Percentiles rank a stretch among this genome's conserved stretches.
These are phyloP conservation scores for Blastobasis adustella DNA, from an alignment of 2,888 invertebrate genomes.

Conservation along the genomic window DNA sequence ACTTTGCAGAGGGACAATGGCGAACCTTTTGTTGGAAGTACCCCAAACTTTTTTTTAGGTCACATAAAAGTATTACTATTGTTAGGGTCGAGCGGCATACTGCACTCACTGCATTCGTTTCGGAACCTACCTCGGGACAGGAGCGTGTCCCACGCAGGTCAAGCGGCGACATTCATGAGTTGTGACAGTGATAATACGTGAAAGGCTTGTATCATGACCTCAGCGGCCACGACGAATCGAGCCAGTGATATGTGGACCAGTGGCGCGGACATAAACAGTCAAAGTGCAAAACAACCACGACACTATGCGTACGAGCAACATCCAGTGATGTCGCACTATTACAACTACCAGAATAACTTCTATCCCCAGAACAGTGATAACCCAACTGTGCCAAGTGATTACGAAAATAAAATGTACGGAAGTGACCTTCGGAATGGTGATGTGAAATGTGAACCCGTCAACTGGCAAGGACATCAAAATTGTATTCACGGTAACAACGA, in stretches of 20 bases:
- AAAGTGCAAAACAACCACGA: conserved; percentile 43
- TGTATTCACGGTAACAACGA: conserved; percentile 29
- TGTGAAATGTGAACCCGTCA: conserved; percentile 50
- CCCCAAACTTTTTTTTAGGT: conserved; percentile 72
- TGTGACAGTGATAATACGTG: conserved; percentile 32
- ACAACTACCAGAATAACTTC: conserved; percentile 44
- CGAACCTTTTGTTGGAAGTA: conserved; percentile 69
- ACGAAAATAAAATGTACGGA: conserved; percentile 30
- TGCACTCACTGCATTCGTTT: conserved; percentile 67
- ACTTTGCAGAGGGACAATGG: conserved; percentile 67
- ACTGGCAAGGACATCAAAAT: conserved; percentile 45
- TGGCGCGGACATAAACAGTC: conserved; percentile 42
- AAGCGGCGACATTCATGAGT: conserved; percentile 21
- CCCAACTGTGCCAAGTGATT: conserved; percentile 32
- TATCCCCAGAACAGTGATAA: conserved; percentile 43
- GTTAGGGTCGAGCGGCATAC: conserved; percentile 64
- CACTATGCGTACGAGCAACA: conserved; percentile 43
- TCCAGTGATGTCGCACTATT: conserved; percentile 32
- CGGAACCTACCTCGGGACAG: conserved; percentile 58
- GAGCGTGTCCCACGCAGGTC: conserved; percentile 59
- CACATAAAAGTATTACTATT: conserved; percentile 72
- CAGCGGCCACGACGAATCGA: conserved; percentile 50
- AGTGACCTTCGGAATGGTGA: conserved; percentile 18
- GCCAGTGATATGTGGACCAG: conserved; percentile 63
- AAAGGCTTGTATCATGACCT: conserved; percentile 40